Base-by-base conservation (phyloP, 2,888 invertebrate species). In the Rhaphigaster nebulosa region DNA sequence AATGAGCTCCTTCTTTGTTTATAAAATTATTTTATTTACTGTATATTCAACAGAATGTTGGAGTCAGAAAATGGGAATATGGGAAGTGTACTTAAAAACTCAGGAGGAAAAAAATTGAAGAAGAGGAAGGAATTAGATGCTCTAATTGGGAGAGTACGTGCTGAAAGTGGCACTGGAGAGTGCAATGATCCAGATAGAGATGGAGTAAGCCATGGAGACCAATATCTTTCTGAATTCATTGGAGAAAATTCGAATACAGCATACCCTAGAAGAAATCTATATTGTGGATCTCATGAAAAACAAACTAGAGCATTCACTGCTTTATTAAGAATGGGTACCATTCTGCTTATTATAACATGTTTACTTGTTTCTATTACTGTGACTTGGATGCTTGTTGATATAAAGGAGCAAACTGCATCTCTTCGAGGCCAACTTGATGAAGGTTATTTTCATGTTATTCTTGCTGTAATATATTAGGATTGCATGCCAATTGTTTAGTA, bases 61-160 rank as follows among this genome's bases (percentile, higher is more conserved):
- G 93, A 93, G 93, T 93, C 92, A 91, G 92, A 93, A 92, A 92
- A 91, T 92, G 93, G 93, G 93, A 94, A 93, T 95, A 95, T 95
- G 92, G 93, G 94, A 93, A 95, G 95, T 95, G 94, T 93, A 94
- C 95, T 94, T 94, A 96, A 95, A 94, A 96, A 94, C 93, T 96
- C 94, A 84, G 94, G 94, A 91, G 95, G 95, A 92, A 97, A 97
- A 94, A 96, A 96, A 94, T 96, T 97, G 96, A 95, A 96, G 93
- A 97, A 97, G 93, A 95, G 97, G 92, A 95, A 96, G 93, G 96
- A 97, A 94, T 94, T 97, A 92, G 96, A 97, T 93, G 97, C 97
- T 80, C 94, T 97, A 90, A 96, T 96, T 87, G 91, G 91, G n/a
- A 91, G 91, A 10, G 91, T 91, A n/a, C 90, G 91, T 50, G 92